Evolutionary conservation across 2,113 vertebrate genomes (phyloP).

Genomic region (Engystomops pustulosus): DNA sequence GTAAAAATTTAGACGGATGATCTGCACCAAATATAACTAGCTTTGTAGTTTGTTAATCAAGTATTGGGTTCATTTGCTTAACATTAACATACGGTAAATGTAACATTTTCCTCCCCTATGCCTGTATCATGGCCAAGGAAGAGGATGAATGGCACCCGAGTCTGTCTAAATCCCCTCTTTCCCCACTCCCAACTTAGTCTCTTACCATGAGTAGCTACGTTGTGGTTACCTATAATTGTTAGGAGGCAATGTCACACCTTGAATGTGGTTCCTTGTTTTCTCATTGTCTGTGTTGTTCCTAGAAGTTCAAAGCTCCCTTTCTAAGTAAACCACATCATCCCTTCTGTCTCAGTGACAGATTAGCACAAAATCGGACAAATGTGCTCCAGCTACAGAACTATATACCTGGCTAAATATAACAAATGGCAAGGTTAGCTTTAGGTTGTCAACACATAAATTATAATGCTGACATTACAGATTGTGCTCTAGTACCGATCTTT

Average conservation of each 20-base stretch:
- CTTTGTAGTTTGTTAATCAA: too few relatives aligned
- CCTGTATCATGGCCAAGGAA: too few relatives aligned
- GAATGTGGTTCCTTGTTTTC: background rate
- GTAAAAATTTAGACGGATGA: too few relatives aligned
- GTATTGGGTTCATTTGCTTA: too few relatives aligned
- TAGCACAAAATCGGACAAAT: conserved; percentile 30
- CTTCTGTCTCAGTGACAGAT: conserved; percentile 36
- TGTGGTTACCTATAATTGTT: too few relatives aligned
- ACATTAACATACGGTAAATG: too few relatives aligned
- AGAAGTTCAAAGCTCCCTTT: conserved; percentile 28
- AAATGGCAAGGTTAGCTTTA: conserved; percentile 21
- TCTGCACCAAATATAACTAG: too few relatives aligned
- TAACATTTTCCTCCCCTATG: too few relatives aligned
- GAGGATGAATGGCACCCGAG: too few relatives aligned
- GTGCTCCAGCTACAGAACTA: conserved; percentile 33
- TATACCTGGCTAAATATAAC: conserved; percentile 39
- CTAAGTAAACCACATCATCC: conserved; percentile 7
- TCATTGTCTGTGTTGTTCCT: conserved; percentile 9
- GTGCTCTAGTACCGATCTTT: conserved; percentile 2
- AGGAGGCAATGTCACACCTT: background rate
- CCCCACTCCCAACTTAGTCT: background rate
- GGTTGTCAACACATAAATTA: conserved; percentile 31
- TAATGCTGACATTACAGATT: background rate
- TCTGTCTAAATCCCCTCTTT: too few relatives aligned
- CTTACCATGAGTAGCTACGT: too few relatives aligned